Percentiles rank a stretch among this genome's conserved stretches.
Evolutionary conservation across 30 jellyfish, hydroid and myxozoan species (phyloP).

Genomic region (Rhopilema esculentum): DNA sequence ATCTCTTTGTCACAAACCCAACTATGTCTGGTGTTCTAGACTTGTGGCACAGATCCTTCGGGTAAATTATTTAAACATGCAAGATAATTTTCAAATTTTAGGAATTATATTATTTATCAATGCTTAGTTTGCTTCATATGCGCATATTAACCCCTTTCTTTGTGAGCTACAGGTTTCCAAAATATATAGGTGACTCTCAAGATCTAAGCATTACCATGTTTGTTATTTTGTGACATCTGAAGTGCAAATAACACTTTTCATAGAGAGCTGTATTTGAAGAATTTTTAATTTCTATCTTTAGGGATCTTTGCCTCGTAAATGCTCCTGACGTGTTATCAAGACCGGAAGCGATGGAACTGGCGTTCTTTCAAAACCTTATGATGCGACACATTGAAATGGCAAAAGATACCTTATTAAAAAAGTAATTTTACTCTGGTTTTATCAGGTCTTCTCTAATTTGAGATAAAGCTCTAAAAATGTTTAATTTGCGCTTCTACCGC

Average conservation of each 20-base stretch:
- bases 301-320: slow-evolving; percentile 67
- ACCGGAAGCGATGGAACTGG: slow-evolving; percentile 86
- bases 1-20: slow-evolving; percentile 85
- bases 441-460: neutral
- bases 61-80: slow-evolving; percentile 52
- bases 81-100: neutral
- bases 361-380: slow-evolving; percentile 84
- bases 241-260: neutral
- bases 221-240: neutral
- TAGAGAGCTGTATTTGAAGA: neutral
- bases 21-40: slow-evolving; percentile 91
- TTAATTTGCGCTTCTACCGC: too few species aligned
- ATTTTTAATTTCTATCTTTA: slow-evolving; percentile 19
- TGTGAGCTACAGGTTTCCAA: too few species aligned
- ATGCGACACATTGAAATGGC: slow-evolving; percentile 87
- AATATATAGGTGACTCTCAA: too few species aligned
- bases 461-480: too few species aligned
- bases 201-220: too few species aligned
- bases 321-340: slow-evolving; percentile 62
- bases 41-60: slow-evolving; percentile 76
- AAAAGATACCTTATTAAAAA: slow-evolving; percentile 77
- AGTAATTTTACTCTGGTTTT: slow-evolving; percentile 50
- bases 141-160: too few species aligned
- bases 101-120: too few species aligned
- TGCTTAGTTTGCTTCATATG: too few species aligned